phyloP scores from a whole-genome alignment of 2,113 vertebrate genomes.

The Lichenostomus cassidix region DNA sequence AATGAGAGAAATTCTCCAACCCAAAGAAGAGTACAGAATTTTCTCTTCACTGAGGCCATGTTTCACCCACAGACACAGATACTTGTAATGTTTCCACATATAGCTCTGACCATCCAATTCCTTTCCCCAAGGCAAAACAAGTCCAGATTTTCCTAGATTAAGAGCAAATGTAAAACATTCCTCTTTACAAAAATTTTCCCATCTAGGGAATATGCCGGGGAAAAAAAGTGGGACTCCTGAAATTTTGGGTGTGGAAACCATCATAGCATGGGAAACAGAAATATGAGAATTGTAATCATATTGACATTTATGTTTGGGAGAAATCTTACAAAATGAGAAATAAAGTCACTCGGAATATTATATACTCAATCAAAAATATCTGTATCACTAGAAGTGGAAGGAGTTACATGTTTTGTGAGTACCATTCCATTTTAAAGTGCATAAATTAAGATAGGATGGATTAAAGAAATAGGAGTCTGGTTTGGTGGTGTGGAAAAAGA shows the following conservation, averaged over 20 bases:
- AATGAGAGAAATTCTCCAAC: background rate
- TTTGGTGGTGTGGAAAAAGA: background rate
- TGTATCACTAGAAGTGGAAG: background rate
- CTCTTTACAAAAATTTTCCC: background rate
- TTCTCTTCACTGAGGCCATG: background rate
- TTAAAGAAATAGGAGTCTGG: background rate
- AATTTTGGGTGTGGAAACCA: background rate
- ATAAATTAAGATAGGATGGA: background rate
- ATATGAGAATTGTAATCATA: background rate
- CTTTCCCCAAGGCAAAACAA: background rate
- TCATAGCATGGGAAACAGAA: background rate
- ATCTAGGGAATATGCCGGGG: background rate
- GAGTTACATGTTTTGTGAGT: background rate
- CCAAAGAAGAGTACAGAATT: background rate
- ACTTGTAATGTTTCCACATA: background rate
- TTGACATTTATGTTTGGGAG: background rate
- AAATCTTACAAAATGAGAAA: background rate
- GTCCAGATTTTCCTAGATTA: background rate
- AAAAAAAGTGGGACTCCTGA: background rate
- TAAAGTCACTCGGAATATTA: background rate
- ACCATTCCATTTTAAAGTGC: background rate
- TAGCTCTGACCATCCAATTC: background rate
- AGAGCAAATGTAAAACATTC: slow-evolving; percentile 6
- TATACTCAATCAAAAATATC: background rate
- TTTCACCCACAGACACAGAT: background rate